Base-by-base conservation (phyloP, 1,140 invertebrate genomes). In the Drosophila miranda region DNA sequence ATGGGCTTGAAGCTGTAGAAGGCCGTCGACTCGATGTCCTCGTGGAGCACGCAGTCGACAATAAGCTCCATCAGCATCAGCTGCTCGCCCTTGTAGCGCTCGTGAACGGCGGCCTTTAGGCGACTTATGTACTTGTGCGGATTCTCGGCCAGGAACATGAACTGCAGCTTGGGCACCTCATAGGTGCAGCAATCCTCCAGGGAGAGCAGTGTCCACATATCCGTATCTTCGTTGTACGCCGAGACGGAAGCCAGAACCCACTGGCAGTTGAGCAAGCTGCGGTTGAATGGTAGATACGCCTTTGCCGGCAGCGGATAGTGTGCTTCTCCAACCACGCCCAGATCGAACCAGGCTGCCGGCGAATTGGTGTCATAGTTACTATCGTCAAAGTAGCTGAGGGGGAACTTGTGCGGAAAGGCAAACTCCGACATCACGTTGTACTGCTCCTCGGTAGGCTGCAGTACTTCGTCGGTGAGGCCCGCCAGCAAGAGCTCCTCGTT, bases 141-240 rank as follows among this genome's bases (percentile, higher is more conserved):
- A 61, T 89, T 74, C 58, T 90, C 89, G 14, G 89, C 89, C 6
- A 90, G 23, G 50, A 90, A 90, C 87, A 89, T 90, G 23, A 90
- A 83, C 51, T 90, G 86, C 9, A 90, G 55, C 58, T 77, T 89
- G 5, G 87, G 86, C 6, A 90, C 72, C 42, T 71, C 43, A 5
- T 90, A 90, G 2, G 28, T 76, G 34, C 51, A 70, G 3, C 81
- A 80, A 16, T 89, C 86, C 23, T 78, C 60, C 26, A 90, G 41
- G 0, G 74, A 79, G 1, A 68, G 54, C 0, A 88, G 56, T 1
- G 72, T 80, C 83, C 87, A 90, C 8, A 75, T 44, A 44, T 64
- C 57, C 13, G 73, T 67, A 0, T 75, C 70, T 4, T 52, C 14
- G 26, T 87, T 62, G 30, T 83, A 82, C 1, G 68, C 61, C 6